phyloP scores from a whole-genome alignment of 2,888 invertebrate genomes.

The Scaptomyza caliginosa region DNA sequence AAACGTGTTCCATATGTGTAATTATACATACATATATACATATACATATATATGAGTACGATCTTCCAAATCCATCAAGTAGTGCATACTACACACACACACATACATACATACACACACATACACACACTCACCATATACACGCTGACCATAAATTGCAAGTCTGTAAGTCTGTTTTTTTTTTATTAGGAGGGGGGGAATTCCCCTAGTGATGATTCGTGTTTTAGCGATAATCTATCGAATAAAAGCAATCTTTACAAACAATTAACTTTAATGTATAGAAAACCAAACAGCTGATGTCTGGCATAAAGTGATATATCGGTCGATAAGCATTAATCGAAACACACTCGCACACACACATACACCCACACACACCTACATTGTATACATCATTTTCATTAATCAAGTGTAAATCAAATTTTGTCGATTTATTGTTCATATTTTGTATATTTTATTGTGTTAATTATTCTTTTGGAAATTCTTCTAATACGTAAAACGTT shows the following conservation, averaged over 20 bases:
- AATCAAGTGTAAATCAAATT: not conserved
- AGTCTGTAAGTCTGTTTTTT: not conserved
- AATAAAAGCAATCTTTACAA: too few species aligned
- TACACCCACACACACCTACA: not conserved
- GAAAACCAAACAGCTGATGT: too few species aligned
- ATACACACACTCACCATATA: not conserved
- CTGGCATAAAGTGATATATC: too few species aligned
- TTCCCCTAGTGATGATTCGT: not conserved
- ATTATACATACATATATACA: not conserved
- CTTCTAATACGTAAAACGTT: too few species aligned
- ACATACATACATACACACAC: constrained; percentile 3
- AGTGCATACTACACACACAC: constrained; percentile 17
- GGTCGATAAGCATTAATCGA: too few species aligned
- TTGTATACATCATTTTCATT: too few species aligned
- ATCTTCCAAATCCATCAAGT: constrained; percentile 21
- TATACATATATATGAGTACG: constrained; percentile 10
- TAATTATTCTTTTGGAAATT: constrained; percentile 1
- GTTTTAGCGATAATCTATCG: not conserved
- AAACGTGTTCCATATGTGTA: not conserved
- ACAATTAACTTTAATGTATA: too few species aligned
- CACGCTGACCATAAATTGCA: not conserved
- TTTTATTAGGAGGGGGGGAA: not conserved
- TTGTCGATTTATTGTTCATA: not conserved
- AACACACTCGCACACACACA: not conserved
- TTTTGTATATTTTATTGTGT: constrained; percentile 6